Base-by-base conservation (phyloP, 2,888 invertebrate genomes). In the Stenodera caucasica region DNA sequence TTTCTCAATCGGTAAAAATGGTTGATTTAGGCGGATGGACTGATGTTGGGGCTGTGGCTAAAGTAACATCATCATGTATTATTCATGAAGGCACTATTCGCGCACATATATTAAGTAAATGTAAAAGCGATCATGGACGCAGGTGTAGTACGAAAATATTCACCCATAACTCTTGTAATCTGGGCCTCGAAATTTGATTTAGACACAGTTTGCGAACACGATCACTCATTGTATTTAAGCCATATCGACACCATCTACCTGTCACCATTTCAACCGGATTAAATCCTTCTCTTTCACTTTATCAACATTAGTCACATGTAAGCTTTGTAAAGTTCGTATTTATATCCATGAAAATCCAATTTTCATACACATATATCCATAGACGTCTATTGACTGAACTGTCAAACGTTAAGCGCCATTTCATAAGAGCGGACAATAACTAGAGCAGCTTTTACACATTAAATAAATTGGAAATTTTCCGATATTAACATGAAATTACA, bases 61-160 rank as follows among this genome's bases (percentile, higher is more conserved):
- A 55, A 58, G 58, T 57, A 59, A 58, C 63, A 68, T 63, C 65
- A 57, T 64, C 66, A 75, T 75, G 72, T 72, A 71, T 73, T 75
- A 75, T 75, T 75, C 74, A 75, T 74, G 70, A 70, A 73, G 73
- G 71, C 74, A 70, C 72, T n/a, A 73, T 72, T 72, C 74, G 67
- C 74, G 72, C 74, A 72, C 73, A 74, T 72, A 75, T 74, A 72
- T 74, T 74, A 74, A 69, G 71, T 71, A 73, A 74, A 74, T 75
- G 71, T 73, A 70, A 68, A 72, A 72, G 73, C 73, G 72, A 72
- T 72, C 70, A 67, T 67, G 63, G 64, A 60, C 70, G 71, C 74
- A 75, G 73, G 74, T 75, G 75, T 67, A 65, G 67, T 67, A 61
- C 64, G 73, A 73, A 73, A 75, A 76, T 75, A 75, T 75, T 75